Evolutionary conservation across 2,888 invertebrate genomes (phyloP).

Genomic region (Tryphoninae sp.): DNA sequence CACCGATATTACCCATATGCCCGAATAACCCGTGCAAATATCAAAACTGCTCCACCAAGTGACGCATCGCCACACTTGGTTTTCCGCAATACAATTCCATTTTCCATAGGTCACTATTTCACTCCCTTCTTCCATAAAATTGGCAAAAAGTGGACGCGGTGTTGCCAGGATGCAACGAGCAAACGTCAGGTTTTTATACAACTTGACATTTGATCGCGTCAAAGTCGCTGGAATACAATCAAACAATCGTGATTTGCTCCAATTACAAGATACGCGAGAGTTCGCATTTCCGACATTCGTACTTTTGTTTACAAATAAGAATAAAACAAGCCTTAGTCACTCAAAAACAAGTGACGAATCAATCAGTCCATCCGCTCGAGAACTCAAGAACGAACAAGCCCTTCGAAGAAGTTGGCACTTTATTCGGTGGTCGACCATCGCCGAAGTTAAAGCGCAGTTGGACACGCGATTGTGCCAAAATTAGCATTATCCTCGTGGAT

Average conservation of each 20-base stretch:
- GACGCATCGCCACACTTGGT: not conserved
- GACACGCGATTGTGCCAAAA: constrained; percentile 50
- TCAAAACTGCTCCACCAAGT: not conserved
- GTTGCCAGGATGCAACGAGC: not conserved
- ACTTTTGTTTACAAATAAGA: too few species aligned
- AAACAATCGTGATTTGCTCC: not conserved
- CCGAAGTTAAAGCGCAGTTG: not conserved
- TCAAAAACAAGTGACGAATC: not conserved
- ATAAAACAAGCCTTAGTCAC: not conserved
- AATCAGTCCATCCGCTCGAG: not conserved
- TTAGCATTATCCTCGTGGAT: constrained; percentile 34
- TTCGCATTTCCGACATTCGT: not conserved
- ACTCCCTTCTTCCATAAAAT: not conserved
- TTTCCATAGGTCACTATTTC: not conserved
- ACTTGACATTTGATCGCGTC: not conserved
- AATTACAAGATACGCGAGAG: too few species aligned
- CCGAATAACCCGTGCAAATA: not conserved
- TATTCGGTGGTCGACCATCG: not conserved
- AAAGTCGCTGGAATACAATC: not conserved
- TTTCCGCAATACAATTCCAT: constrained; percentile 1
- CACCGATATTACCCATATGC: constrained; percentile 9
- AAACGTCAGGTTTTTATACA: not conserved
- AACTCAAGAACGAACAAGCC: not conserved
- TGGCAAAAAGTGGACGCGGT: not conserved
- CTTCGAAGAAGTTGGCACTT: not conserved